These are phyloP conservation scores for Drosophila limbata DNA, from an alignment of 2,888 invertebrate species.

Conservation along the genomic window DNA sequence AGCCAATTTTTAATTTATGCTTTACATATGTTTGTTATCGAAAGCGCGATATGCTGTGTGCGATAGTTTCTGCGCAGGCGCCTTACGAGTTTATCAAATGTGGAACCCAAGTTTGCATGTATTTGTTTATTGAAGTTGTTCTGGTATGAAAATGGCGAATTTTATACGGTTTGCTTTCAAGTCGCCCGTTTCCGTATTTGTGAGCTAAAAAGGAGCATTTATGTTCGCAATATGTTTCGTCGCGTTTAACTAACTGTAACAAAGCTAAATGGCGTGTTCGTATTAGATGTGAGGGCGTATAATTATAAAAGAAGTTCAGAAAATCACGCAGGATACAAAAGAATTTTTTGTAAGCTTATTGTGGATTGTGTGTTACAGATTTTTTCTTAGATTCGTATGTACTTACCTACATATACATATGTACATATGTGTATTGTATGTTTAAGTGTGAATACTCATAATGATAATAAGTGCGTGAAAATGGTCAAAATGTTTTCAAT, in stretches of 20 bases:
- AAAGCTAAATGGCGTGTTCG: neutral
- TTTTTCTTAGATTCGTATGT: constrained; percentile 36
- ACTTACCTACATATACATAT: constrained; percentile 23
- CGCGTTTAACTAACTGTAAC: neutral
- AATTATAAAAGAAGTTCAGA: constrained; percentile 3
- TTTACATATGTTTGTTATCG: constrained; percentile 18
- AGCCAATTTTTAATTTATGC: neutral
- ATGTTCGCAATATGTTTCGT: neutral
- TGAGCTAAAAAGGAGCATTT: constrained; percentile 16
- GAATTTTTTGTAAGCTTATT: constrained; percentile 23
- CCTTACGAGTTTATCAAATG: constrained; percentile 18
- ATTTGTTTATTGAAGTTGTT: constrained; percentile 67
- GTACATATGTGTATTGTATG: constrained; percentile 16
- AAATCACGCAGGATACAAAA: constrained; percentile 12
- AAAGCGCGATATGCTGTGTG: neutral
- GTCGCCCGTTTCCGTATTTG: constrained; percentile 45
- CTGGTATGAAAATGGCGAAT: constrained; percentile 53
- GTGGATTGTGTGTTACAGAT: constrained; percentile 43
- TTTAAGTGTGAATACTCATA: constrained; percentile 18
- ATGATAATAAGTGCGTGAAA: constrained; percentile 25
- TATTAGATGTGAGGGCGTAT: neutral
- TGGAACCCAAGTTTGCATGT: constrained; percentile 62
- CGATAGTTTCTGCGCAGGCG: constrained; percentile 54
- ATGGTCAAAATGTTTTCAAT: constrained; percentile 6
- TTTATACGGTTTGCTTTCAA: constrained; percentile 58